Base-by-base conservation (phyloP, 2,888 invertebrate genomes). In the Drosophila eohydei region DNA sequence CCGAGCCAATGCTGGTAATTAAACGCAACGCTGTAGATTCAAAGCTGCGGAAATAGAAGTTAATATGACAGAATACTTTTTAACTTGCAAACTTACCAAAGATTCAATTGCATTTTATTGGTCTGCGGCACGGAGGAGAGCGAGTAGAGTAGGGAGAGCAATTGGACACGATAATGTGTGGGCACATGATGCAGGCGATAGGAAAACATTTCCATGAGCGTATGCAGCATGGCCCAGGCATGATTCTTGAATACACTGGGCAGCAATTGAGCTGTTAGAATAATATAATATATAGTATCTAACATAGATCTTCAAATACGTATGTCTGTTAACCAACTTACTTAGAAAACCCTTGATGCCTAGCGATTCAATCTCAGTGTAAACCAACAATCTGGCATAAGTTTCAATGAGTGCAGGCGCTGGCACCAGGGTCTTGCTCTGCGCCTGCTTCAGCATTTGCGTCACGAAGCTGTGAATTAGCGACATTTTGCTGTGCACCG, bases 261-360 rank as follows among this genome's bases (percentile, higher is more conserved):
- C 77, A 99, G 93, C 48, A 98, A 93, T 93, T 98, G 98, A 91
- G 95, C 97, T 97, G 36, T 0, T 69, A 4, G 3, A 40, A 26
- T 0, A 5, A 28, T 2, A 40, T 9, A 21, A 4, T 11, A 9
- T 9, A 5, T 2, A 2, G 2, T 4, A 12, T 21, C 36, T 21
- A 36, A 4, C 0, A 60, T 21, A 1, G 2, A 30, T 21, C 4
- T 2, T 21, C 16, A 30, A 46, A 3, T 11, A 41, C 9, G n/a
- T 4, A 2, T 21, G 36, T 36, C 34, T 44, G 7, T 34, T 1
- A 9, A 1, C 3, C 28, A 59, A 84, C 89, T 76, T 93, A 96
- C 97, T 96, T 81, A 98, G 96, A 92, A 98, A 98, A 59, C 98
- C 98, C 93, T 99, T 99, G 73, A 99, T 98, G 36, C 99, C 98